Conservation (phyloP, 2,888 invertebrate genomes). For the Sinelater perroti region DNA sequence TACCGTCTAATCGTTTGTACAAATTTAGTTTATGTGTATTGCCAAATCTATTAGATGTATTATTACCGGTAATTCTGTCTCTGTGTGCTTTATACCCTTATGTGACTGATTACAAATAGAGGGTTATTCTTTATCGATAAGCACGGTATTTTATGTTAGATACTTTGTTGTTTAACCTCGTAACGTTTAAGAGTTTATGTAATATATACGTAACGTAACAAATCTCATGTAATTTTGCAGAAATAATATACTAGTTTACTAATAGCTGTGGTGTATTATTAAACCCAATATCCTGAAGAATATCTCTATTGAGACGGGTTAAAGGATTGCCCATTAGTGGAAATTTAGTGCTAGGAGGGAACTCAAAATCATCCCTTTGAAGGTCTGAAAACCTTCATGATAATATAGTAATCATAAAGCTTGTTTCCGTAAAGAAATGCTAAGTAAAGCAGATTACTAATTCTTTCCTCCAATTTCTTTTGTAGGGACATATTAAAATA, state of each 20-base stretch:
- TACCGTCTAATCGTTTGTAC: constrained; percentile 9
- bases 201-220: constrained; percentile 30
- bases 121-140: constrained; percentile 10
- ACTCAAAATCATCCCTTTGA: too few species aligned
- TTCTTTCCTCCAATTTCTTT: too few species aligned
- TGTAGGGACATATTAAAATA: too few species aligned
- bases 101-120: constrained; percentile 22
- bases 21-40: constrained; percentile 20
- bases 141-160: constrained; percentile 18
- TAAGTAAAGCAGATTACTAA: too few species aligned
- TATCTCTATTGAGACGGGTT: too few species aligned
- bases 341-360: too few species aligned
- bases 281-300: too few species aligned
- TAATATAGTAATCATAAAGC: too few species aligned
- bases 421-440: too few species aligned
- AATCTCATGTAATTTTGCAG: constrained; percentile 36
- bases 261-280: too few species aligned
- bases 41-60: constrained; percentile 21
- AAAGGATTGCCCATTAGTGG: too few species aligned
- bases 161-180: constrained; percentile 27
- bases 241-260: constrained; percentile 41
- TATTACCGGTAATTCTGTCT: constrained; percentile 7
- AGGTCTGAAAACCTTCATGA: too few species aligned
- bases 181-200: constrained; percentile 27
- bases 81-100: constrained; percentile 9